Conservation (phyloP, 2,113 vertebrate species). For the Labeo catla region DNA sequence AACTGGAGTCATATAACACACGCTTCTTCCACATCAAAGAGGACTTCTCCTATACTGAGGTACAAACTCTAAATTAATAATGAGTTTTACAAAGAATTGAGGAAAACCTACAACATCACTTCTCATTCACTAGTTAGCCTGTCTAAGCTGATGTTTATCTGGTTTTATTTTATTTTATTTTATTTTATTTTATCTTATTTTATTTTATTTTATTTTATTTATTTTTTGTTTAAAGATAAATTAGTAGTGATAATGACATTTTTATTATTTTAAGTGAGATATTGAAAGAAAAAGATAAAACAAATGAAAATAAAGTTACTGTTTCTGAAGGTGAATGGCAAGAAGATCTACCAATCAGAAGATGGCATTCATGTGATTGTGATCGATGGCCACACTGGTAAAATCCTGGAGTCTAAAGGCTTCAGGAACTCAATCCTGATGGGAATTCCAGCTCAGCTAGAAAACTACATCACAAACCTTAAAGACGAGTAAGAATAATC, state of each 20-base stretch:
- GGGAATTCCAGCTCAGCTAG: constrained; percentile 88
- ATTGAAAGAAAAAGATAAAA: neutral
- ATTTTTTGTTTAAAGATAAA: no score
- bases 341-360: constrained; percentile 80
- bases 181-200: no score
- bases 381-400: constrained; percentile 83
- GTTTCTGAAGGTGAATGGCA: constrained; percentile 82
- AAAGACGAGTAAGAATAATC: constrained; percentile 80
- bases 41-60: constrained; percentile 88
- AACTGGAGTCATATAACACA: constrained; percentile 86
- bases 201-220: no score
- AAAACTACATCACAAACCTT: constrained; percentile 82
- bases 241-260: no score
- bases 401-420: constrained; percentile 76
- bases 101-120: neutral
- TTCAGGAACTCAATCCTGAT: constrained; percentile 86
- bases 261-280: neutral
- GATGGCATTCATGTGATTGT: constrained; percentile 89
- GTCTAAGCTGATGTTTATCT: neutral
- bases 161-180: no score
- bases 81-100: neutral
- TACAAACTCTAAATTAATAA: constrained; percentile 57
- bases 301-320: neutral
- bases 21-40: constrained; percentile 90
- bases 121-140: neutral